phyloP scores from a whole-genome alignment of 2,797 vertebrate species.

The Poeciliopsis presidionis region DNA sequence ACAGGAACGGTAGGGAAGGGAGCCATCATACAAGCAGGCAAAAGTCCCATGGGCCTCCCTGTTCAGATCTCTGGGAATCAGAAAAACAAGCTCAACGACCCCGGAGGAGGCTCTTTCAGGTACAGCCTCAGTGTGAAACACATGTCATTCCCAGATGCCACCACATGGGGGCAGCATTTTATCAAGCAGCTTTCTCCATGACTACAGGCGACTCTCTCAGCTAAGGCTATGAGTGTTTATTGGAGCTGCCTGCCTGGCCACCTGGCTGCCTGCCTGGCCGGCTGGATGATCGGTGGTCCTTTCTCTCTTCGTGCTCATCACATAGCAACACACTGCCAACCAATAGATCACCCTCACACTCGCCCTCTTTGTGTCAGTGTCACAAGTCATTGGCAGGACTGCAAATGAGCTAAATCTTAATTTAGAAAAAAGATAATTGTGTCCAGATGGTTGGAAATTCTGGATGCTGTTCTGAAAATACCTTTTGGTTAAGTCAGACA shows the following conservation, averaged over 20 bases:
- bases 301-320: slow-evolving; percentile 47
- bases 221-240: slow-evolving; percentile 67
- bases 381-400: slow-evolving; percentile 65
- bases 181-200: slow-evolving; percentile 69
- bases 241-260: slow-evolving; percentile 48
- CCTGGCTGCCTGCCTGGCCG: slow-evolving; percentile 46
- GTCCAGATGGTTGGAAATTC: slow-evolving; percentile 78
- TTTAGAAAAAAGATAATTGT: slow-evolving; percentile 76
- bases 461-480: slow-evolving; percentile 74
- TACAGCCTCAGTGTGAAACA: slow-evolving; percentile 54
- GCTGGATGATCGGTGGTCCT: slow-evolving; percentile 64
- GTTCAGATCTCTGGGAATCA: slow-evolving; percentile 88
- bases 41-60: slow-evolving; percentile 81
- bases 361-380: slow-evolving; percentile 66
- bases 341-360: slow-evolving; percentile 64
- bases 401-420: slow-evolving; percentile 74
- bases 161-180: slow-evolving; percentile 93
- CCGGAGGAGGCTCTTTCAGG: slow-evolving; percentile 88
- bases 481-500: slow-evolving; percentile 76
- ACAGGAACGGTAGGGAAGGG: slow-evolving; percentile 85
- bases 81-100: slow-evolving; percentile 90
- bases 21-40: slow-evolving; percentile 81
- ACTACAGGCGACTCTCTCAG: slow-evolving; percentile 78
- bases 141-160: slow-evolving; percentile 33
- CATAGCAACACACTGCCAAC: slow-evolving; percentile 59